Evolutionary conservation across 2,113 vertebrate genomes (phyloP), one percentile per base, ranked within the genome.

Genomic region (Melospiza melodia): DNA sequence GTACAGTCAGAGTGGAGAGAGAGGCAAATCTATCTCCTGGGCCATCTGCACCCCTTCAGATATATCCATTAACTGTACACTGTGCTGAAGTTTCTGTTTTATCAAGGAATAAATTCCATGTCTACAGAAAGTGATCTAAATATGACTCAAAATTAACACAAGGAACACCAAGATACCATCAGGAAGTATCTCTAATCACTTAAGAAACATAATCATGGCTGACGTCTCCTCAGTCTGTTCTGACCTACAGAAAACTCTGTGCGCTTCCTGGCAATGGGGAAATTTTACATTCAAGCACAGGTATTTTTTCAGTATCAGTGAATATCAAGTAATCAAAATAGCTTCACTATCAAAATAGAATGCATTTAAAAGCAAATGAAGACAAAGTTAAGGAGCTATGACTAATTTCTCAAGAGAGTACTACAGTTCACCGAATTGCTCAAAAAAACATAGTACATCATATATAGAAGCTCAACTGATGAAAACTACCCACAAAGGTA

Each of bases 341-440:
- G 68, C 79, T 93, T 80, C 89, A 33, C 43, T 88, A 90, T 59
- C 43, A 92, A 88, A 94, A 81, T 7, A 90, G 65, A 86, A 44
- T 83, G 65, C 21, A 93, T 84, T 96, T 86, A 94, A 94, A 94
- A 81, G 43, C 68, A 90, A 92, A 90, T 73, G n/a, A 90, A 93
- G 95, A 86, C 43, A 71, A 93, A 85, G 63, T 66, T 77, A 86
- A 92, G 68, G 24, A 96, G 44, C 41, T 92, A 90, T 94, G 85
- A 95, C 88, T 92, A 93, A 95, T 90, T 90, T 89, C 76, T 88
- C 88, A 75, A 71, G 85, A 87, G 62, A 91, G 23, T 63, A 80
- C 31, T 76, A 12, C 68, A 83, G 78, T 69, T 87, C 76, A 90
- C 25, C 1, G 35, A 76, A 55, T 46, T 74, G 43, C 51, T 91